A percentile compares a stretch with the other conserved stretches of the same genome.
phyloP scores from a whole-genome alignment of 92 coral and sea anemone genomes.

The Pocillopora grandis region DNA sequence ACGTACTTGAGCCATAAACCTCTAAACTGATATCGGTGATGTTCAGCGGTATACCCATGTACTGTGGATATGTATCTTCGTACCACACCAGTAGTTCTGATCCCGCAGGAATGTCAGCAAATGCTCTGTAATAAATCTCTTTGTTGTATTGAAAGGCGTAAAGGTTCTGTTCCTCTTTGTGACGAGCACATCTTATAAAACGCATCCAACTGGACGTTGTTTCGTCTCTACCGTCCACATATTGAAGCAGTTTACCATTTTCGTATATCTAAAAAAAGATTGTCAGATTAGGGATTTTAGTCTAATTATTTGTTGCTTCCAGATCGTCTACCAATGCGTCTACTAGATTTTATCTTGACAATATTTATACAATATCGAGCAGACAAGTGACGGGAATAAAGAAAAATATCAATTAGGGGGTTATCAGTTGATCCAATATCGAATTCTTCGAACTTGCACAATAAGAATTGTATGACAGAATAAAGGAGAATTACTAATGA shows the following conservation, averaged over 20 bases:
- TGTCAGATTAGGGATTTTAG: too few relatives aligned
- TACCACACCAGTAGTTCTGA: conserved; percentile 94
- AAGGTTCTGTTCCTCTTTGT: conserved; percentile 87
- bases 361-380: too few relatives aligned
- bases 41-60: conserved; percentile 85
- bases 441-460: too few relatives aligned
- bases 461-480: too few relatives aligned
- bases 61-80: conserved; percentile 85
- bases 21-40: conserved; percentile 39
- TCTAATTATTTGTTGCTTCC: too few relatives aligned
- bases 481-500: too few relatives aligned
- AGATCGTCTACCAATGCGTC: too few relatives aligned
- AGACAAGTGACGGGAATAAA: too few relatives aligned
- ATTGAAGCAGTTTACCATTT: conserved; percentile 76
- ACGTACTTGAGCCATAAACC: conserved; percentile 24
- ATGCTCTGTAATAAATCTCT: conserved; percentile 91
- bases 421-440: too few relatives aligned
- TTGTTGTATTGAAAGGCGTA: conserved; percentile 88
- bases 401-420: too few relatives aligned
- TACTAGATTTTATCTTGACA: too few relatives aligned
- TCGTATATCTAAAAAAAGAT: conserved; percentile 71
- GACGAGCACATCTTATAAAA: conserved; percentile 92
- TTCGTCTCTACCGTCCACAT: conserved; percentile 88
- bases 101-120: conserved; percentile 76
- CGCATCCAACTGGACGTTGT: conserved; percentile 98